A percentile compares a stretch with the other conserved stretches of the same genome.
These are phyloP conservation scores for Mnemiopsis leidyi DNA, from an alignment of 37 sponge, comb jelly and placozoan genomes.

Conservation along the genomic window DNA sequence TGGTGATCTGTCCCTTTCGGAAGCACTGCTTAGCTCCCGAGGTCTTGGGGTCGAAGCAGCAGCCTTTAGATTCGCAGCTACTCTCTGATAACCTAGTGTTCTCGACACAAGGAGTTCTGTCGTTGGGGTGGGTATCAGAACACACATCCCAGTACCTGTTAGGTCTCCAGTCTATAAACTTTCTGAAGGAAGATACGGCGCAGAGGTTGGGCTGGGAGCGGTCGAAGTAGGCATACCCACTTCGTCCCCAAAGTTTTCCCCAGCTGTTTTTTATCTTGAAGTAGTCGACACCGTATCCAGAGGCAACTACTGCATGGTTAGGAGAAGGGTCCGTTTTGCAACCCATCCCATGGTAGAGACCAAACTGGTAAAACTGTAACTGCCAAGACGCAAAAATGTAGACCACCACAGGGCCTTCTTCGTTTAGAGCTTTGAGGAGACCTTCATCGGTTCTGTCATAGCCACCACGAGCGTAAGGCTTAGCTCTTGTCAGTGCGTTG, in stretches of 20 bases:
- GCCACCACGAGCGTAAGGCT: neutral
- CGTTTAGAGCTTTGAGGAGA: neutral
- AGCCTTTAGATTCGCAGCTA: neutral
- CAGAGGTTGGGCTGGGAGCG: neutral
- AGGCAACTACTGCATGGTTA: constrained; percentile 19
- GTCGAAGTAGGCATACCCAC: neutral
- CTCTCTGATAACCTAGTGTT: neutral
- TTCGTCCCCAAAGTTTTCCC: neutral
- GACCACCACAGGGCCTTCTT: neutral
- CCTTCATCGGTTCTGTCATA: neutral
- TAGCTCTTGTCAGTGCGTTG: neutral
- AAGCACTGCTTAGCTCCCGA: neutral
- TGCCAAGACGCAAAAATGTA: neutral
- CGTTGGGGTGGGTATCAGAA: neutral
- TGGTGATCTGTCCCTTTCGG: neutral
- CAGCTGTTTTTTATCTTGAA: constrained; percentile 4
- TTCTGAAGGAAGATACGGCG: neutral
- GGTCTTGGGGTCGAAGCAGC: neutral
- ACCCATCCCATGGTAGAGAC: neutral
- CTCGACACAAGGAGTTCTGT: neutral
- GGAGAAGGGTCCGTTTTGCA: neutral
- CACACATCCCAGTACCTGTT: neutral
- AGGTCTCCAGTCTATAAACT: neutral
- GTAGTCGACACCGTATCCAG: neutral
- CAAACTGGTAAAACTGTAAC: neutral